Percentiles rank a stretch among this genome's conserved stretches.
Conservation (phyloP, 2,113 vertebrate species). For the Bufo bufo region DNA sequence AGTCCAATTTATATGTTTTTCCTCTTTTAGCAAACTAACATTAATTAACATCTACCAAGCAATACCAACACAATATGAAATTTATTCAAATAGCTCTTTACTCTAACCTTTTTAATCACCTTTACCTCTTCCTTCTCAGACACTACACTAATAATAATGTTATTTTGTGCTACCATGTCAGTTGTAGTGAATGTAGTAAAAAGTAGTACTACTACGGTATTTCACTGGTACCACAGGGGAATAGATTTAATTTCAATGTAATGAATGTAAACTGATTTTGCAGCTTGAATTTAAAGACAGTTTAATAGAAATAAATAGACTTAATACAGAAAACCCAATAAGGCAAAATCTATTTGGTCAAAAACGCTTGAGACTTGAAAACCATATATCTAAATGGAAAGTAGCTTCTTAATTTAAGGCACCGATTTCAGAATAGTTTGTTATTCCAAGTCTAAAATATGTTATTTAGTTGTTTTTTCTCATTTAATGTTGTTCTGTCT, state of each 20-base stretch:
- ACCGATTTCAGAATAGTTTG: neutral
- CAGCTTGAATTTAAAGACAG: conserved; percentile 15
- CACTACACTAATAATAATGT: neutral
- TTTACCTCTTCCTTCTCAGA: neutral
- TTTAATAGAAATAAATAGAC: conserved; percentile 25
- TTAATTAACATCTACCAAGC: neutral
- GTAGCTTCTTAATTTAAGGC: neutral
- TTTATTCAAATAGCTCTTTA: neutral
- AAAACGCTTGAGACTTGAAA: neutral
- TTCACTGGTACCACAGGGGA: conserved; percentile 1
- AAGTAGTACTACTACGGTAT: neutral
- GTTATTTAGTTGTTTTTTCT: neutral
- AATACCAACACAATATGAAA: neutral
- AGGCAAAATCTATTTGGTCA: conserved; percentile 12
- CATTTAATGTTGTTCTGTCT: neutral
- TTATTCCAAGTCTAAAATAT: neutral
- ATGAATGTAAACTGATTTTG: conserved; percentile 27
- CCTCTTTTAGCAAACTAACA: neutral
- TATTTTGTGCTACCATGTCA: neutral
- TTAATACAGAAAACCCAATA: conserved; percentile 13
- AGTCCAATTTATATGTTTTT: neutral
- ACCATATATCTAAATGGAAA: neutral
- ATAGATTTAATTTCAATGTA: conserved; percentile 1
- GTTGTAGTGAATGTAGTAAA: neutral
- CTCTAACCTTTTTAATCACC: neutral